These are phyloP conservation scores for Dasypogon diadema DNA, from an alignment of 2,888 invertebrate species.

Conservation along the genomic window DNA sequence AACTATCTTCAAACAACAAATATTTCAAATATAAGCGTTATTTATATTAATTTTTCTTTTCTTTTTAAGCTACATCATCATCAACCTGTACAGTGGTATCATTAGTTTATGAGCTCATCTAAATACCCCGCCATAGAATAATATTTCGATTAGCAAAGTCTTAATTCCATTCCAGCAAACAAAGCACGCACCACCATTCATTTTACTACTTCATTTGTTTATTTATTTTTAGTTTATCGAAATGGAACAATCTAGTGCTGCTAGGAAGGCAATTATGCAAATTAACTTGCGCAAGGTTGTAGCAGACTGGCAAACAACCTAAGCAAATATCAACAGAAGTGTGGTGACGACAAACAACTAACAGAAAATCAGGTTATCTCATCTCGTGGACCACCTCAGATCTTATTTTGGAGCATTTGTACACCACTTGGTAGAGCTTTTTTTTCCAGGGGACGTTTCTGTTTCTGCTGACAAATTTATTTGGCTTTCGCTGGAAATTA, in stretches of 20 bases:
- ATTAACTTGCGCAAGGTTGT: constrained; percentile 3
- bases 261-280: neutral
- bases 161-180: neutral
- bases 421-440: neutral
- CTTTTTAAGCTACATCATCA: too few species aligned
- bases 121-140: too few species aligned
- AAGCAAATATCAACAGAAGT: neutral
- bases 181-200: neutral
- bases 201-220: constrained; percentile 2
- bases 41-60: too few species aligned
- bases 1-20: too few species aligned
- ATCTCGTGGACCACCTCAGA: neutral
- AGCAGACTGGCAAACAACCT: neutral
- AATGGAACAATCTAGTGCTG: neutral
- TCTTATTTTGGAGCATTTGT: neutral
- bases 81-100: too few species aligned
- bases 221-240: neutral
- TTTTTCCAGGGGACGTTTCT: neutral
- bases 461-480: neutral
- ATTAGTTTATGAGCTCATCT: too few species aligned
- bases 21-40: too few species aligned
- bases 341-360: neutral
- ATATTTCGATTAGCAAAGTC: too few species aligned
- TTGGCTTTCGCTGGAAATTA: neutral
- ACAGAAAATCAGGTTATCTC: neutral